Conservation (phyloP, 1,140 invertebrate genomes). For the Calycopis cecrops region DNA sequence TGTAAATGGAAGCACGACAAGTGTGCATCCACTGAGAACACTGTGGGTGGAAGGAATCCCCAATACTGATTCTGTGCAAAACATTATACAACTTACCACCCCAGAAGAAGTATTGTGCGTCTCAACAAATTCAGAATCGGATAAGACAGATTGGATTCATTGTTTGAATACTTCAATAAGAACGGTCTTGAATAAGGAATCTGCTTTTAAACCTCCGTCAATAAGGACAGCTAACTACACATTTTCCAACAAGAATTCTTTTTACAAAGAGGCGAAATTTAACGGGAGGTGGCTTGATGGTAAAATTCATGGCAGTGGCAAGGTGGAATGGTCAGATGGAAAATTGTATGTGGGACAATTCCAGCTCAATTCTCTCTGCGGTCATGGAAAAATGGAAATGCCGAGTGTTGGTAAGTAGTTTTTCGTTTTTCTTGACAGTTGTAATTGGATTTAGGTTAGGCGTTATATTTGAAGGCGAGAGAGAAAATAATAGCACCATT, state of each 20-base stretch:
- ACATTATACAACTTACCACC: constrained; percentile 81
- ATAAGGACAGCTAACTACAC: constrained; percentile 82
- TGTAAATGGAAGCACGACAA: constrained; percentile 78
- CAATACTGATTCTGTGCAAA: constrained; percentile 73
- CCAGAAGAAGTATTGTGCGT: constrained; percentile 87
- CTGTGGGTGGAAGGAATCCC: constrained; percentile 85
- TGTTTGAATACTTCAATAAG: constrained; percentile 80
- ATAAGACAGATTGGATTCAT: constrained; percentile 88
- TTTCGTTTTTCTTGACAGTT: background rate
- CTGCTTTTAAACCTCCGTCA: constrained; percentile 78
- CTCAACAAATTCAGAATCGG: constrained; percentile 78
- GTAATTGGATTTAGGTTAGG: background rate
- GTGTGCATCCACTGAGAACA: constrained; percentile 81
- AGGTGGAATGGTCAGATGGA: constrained; percentile 88
- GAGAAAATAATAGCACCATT: too few relatives aligned
- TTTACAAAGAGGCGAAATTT: constrained; percentile 87
- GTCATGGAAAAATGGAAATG: constrained; percentile 82
- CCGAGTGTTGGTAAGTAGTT: constrained; percentile 70
- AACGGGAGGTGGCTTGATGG: constrained; percentile 85
- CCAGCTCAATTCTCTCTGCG: constrained; percentile 83
- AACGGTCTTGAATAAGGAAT: constrained; percentile 72
- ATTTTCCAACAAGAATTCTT: constrained; percentile 81
- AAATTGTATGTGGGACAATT: constrained; percentile 87
- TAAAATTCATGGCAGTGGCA: constrained; percentile 88
- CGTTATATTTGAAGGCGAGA: too few relatives aligned